Percentiles rank a stretch among this genome's conserved stretches.
Evolutionary conservation across 1,140 invertebrate species (phyloP).

Genomic region (Hylaeus volcanicus): DNA sequence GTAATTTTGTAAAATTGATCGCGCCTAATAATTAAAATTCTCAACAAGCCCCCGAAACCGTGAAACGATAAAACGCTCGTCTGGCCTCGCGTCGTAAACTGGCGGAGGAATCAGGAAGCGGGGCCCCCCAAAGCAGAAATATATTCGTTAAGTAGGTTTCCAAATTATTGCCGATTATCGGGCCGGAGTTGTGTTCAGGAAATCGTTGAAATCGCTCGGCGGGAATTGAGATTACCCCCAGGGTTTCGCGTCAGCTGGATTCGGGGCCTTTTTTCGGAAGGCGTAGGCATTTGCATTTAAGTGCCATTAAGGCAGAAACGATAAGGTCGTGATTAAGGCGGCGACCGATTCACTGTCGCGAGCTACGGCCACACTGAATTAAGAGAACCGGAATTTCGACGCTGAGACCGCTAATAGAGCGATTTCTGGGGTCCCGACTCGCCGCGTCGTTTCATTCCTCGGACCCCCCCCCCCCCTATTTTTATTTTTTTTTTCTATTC

Average conservation of each 20-base stretch:
- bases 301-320: slow-evolving; percentile 45
- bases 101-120: neutral
- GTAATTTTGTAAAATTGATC: too few species aligned
- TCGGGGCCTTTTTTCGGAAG: slow-evolving; percentile 33
- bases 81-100: neutral
- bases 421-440: slow-evolving; percentile 45
- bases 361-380: slow-evolving; percentile 40
- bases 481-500: neutral
- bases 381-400: slow-evolving; percentile 47
- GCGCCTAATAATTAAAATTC: too few species aligned
- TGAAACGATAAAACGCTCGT: too few species aligned
- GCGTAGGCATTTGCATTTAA: slow-evolving; percentile 43
- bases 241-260: neutral
- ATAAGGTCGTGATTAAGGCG: slow-evolving; percentile 58
- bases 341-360: slow-evolving; percentile 41
- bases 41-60: too few species aligned
- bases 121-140: neutral
- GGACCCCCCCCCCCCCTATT: neutral
- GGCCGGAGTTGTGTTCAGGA: neutral
- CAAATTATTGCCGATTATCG: neutral
- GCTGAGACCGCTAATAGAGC: slow-evolving; percentile 57
- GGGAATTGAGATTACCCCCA: neutral
- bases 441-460: slow-evolving; percentile 23
- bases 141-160: neutral
- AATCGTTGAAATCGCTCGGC: slow-evolving; percentile 1